Base-by-base conservation (phyloP, 2,888 invertebrate species). In the Pinctada fucata region DNA sequence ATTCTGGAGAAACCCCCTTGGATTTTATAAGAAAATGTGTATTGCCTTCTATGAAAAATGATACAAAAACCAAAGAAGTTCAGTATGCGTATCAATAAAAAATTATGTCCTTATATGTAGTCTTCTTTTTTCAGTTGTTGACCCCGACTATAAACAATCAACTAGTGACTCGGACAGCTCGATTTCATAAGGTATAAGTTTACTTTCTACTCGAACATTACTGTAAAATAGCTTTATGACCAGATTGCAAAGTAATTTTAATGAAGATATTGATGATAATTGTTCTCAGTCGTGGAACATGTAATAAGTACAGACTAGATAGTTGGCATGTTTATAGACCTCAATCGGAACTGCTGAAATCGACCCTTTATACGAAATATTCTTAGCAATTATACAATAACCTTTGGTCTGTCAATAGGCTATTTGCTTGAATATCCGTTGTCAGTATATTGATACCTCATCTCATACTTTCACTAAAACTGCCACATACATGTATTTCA, bases 131-230 rank as follows among this genome's bases (percentile, higher is more conserved):
- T 52, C 58, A 52, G 58, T 52, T 52, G 58, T 52, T 10, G 58
- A 52, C 58, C 58, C 58, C 6, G 58, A 52, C 58, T 52, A 52
- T 52, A 52, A 52, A 52, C 58, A 52, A 52, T 52, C 58, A 52
- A 52, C 58, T 52, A 52, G 58, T 52, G 58, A 52, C 58, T 52
- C 58, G 58, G 58, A 52, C 58, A 52, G 58, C 58, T 52, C 58
- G 6, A 52, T 52, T 52, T 52, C 58, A 52, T 5, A 52, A 52
- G 58, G 58, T 52, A 52, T 52, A 52, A 52, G n/a, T n/a, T n/a
- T n/a, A n/a, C n/a, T n/a, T n/a, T n/a, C n/a, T n/a, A n/a, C n/a
- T n/a, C 58, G 10, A 52, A 52, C 58, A 52, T 52, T 52, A 52
- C 58, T 52, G 58, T 52, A 52, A 52, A 52, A 8, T 10, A 52